Percentiles rank a stretch among this genome's conserved stretches.
Conservation (phyloP, 2,888 invertebrate species). For the Macaria liturata region DNA sequence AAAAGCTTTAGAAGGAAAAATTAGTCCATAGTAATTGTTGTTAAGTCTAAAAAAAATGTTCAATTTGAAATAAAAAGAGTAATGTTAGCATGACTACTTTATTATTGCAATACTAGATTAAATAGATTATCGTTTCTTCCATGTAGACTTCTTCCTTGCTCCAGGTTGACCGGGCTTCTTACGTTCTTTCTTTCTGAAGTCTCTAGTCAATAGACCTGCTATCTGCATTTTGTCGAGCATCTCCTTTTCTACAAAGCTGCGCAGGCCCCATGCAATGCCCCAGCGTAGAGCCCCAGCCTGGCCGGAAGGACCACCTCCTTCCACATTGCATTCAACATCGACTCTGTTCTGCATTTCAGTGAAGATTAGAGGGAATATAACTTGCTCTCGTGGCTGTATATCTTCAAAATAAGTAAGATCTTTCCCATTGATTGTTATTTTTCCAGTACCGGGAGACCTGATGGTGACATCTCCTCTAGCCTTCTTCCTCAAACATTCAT, state of each 20-base stretch:
- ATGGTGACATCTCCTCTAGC: constrained; percentile 92
- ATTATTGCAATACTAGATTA: constrained; percentile 59
- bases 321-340: constrained; percentile 91
- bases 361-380: constrained; percentile 93
- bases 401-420: constrained; percentile 90
- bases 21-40: constrained; percentile 13
- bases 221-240: constrained; percentile 93
- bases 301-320: constrained; percentile 89
- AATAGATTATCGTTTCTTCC: constrained; percentile 91
- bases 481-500: constrained; percentile 88
- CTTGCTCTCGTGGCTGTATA: constrained; percentile 90
- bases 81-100: constrained; percentile 7
- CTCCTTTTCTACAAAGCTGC: constrained; percentile 91
- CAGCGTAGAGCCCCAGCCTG: constrained; percentile 95
- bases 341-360: constrained; percentile 89
- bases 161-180: constrained; percentile 97
- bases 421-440: constrained; percentile 90
- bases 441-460: constrained; percentile 91
- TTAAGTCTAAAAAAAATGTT: background rate
- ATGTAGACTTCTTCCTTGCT: constrained; percentile 95
- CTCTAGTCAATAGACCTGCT: constrained; percentile 93
- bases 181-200: constrained; percentile 90
- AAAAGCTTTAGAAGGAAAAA: constrained; percentile 61
- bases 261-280: constrained; percentile 92
- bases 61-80: background rate